These are phyloP conservation scores for Hypotaenidia philippensis DNA, from an alignment of 2,797 vertebrate genomes.

Conservation along the genomic window DNA sequence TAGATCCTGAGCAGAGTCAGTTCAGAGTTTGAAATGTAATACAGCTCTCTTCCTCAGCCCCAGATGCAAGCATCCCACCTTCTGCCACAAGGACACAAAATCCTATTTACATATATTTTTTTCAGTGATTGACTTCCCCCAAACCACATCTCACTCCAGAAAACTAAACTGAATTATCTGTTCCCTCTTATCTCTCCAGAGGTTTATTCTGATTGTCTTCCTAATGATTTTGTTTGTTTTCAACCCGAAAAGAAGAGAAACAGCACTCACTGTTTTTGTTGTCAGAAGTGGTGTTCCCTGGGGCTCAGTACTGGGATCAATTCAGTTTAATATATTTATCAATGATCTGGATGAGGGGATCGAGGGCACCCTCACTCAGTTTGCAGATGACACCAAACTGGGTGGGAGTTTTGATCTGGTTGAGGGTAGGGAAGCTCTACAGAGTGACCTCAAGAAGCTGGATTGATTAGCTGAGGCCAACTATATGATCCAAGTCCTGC, in stretches of 20 bases:
- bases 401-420: rapidly evolving
- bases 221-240: background rate
- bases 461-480: rapidly evolving
- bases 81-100: background rate
- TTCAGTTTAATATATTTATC: background rate
- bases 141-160: background rate
- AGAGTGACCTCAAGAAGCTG: background rate
- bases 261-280: background rate
- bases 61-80: background rate
- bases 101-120: background rate
- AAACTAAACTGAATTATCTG: background rate
- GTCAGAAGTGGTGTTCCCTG: background rate
- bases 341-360: background rate
- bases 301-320: background rate
- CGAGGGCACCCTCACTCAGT: rapidly evolving
- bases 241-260: background rate
- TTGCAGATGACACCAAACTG: background rate
- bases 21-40: background rate
- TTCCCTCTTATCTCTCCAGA: background rate
- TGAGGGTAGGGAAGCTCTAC: background rate
- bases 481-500: rapidly evolving
- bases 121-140: background rate
- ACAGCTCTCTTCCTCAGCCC: background rate
- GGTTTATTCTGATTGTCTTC: background rate
- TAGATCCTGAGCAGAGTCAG: background rate